These are phyloP conservation scores for Physocephala rufipes DNA, from an alignment of 2,888 invertebrate genomes.

Conservation along the genomic window DNA sequence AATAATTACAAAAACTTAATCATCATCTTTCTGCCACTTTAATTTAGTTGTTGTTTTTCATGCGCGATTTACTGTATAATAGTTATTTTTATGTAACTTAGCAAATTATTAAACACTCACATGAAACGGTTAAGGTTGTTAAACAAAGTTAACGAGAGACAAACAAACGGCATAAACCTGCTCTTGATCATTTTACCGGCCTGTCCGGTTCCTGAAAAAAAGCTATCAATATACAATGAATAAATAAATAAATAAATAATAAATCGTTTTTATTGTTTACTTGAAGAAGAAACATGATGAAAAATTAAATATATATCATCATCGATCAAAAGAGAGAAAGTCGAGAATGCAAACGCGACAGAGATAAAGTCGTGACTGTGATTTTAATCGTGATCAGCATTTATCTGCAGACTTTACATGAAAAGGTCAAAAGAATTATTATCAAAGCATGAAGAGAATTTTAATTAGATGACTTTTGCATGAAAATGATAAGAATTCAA, in stretches of 20 bases:
- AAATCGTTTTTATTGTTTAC: not conserved
- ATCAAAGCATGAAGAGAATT: no score
- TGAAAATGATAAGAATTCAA: no score
- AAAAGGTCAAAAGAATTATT: conserved; percentile 20
- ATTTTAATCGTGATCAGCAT: not conserved
- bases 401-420: conserved; percentile 7
- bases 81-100: not conserved
- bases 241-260: no score
- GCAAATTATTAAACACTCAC: not conserved
- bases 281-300: not conserved
- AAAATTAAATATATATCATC: no score
- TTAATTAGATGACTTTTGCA: no score
- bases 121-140: not conserved
- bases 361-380: not conserved
- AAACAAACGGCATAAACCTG: not conserved
- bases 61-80: not conserved
- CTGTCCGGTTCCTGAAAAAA: conserved; percentile 14
- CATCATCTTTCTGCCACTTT: not conserved
- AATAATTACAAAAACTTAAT: not conserved
- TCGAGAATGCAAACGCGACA: not conserved
- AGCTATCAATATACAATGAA: not conserved
- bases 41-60: conserved; percentile 10
- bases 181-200: not conserved
- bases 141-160: not conserved
- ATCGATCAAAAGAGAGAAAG: not conserved